phyloP scores from a whole-genome alignment of 1,140 invertebrate species.

The Globodera rostochiensis region DNA sequence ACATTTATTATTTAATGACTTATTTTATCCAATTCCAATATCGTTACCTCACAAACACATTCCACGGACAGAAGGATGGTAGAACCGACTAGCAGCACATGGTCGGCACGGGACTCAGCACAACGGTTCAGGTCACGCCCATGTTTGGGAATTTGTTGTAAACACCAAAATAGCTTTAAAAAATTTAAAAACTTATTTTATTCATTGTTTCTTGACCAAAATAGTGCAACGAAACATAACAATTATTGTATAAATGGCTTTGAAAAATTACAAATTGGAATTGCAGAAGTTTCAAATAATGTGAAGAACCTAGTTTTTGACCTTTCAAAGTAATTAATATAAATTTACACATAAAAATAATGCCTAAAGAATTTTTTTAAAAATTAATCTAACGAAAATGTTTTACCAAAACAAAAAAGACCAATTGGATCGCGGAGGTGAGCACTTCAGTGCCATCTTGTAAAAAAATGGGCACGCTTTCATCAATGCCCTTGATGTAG shows the following conservation, averaged over 20 bases:
- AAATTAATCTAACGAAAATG: no score
- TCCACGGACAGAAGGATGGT: slow-evolving; percentile 15
- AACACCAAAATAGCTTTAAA: slow-evolving; percentile 6
- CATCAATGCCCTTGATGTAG: slow-evolving; percentile 16
- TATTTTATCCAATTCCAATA: no score
- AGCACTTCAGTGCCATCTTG: slow-evolving; percentile 16
- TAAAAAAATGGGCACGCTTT: slow-evolving; percentile 14
- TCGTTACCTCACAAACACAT: slow-evolving; percentile 21
- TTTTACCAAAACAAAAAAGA: slow-evolving; percentile 12
- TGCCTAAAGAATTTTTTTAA: neutral
- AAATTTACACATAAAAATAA: neutral
- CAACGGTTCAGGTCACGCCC: neutral
- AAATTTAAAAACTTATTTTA: neutral
- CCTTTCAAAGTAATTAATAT: neutral
- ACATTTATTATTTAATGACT: no score
- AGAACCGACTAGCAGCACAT: slow-evolving; percentile 16
- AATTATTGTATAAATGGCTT: neutral
- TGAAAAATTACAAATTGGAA: slow-evolving; percentile 3
- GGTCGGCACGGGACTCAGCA: slow-evolving; percentile 22
- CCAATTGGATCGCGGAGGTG: neutral
- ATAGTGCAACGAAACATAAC: no score
- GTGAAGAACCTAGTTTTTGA: neutral
- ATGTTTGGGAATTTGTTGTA: neutral
- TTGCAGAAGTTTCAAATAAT: no score
- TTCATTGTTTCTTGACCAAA: no score